phyloP scores from a whole-genome alignment of 2,797 vertebrate genomes.

The Yasuhikotakia modesta region DNA sequence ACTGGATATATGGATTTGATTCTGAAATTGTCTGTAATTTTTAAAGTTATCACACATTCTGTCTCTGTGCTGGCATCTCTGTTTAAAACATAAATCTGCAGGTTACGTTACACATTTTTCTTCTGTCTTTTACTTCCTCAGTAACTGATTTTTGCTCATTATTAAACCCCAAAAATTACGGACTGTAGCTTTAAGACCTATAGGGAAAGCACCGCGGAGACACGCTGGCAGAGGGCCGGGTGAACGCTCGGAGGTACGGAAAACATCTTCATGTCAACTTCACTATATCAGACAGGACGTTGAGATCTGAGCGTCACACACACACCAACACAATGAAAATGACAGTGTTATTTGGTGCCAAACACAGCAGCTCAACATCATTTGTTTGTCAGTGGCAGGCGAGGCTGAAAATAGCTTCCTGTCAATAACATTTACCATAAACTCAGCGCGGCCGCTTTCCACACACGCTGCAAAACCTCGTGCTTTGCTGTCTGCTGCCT shows the following conservation, averaged over 20 bases:
- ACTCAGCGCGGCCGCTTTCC: constrained; percentile 5
- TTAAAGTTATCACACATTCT: too few relatives aligned
- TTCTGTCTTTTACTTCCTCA: too few relatives aligned
- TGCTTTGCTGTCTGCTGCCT: neutral
- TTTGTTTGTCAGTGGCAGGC: constrained; percentile 29
- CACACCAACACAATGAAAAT: constrained; percentile 20
- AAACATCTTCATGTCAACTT: constrained; percentile 70
- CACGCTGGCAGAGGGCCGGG: too few relatives aligned
- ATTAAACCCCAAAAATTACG: too few relatives aligned
- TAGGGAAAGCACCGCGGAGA: too few relatives aligned
- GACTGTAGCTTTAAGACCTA: too few relatives aligned
- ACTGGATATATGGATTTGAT: too few relatives aligned
- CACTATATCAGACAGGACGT: constrained; percentile 73
- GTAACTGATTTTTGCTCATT: too few relatives aligned
- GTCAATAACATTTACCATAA: constrained; percentile 32
- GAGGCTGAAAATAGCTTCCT: constrained; percentile 29
- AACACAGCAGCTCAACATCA: constrained; percentile 38
- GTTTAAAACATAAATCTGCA: too few relatives aligned
- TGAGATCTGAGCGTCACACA: constrained; percentile 11
- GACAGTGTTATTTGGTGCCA: constrained; percentile 28
- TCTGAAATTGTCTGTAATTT: too few relatives aligned
- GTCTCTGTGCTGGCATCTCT: too few relatives aligned
- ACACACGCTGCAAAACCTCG: neutral
- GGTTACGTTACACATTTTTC: too few relatives aligned
- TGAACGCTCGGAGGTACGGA: neutral